phyloP scores from a whole-genome alignment of 2,113 vertebrate genomes.

The Gasterosteus aculeatus region DNA sequence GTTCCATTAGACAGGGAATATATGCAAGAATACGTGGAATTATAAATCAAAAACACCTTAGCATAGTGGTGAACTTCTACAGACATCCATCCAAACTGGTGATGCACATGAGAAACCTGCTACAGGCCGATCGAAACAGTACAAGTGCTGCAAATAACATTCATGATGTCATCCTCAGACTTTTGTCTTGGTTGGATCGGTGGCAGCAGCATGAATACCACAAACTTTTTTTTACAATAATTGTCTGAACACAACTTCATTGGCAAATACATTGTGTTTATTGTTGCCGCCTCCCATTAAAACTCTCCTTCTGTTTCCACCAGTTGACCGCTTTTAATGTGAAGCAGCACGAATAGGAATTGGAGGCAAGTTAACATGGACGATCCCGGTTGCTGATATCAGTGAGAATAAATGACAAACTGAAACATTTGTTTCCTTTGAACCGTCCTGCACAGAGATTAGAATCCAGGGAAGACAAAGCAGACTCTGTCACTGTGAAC shows the following conservation, averaged over 20 bases:
- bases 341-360: constrained; percentile 3
- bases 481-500: background rate
- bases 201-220: background rate
- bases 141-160: background rate
- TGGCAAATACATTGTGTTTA: background rate
- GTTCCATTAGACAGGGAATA: constrained; percentile 34
- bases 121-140: background rate
- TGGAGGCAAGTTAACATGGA: background rate
- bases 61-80: constrained; percentile 3
- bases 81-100: background rate
- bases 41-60: constrained; percentile 4
- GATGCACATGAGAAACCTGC: background rate
- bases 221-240: background rate
- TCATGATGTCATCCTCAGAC: background rate
- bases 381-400: background rate
- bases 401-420: background rate
- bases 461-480: background rate
- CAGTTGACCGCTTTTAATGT: constrained; percentile 9
- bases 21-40: constrained; percentile 37
- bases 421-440: background rate
- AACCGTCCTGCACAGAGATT: background rate
- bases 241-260: background rate
- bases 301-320: accelerated
- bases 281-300: constrained; percentile 26
- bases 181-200: constrained; percentile 3